Percentiles rank a stretch among this genome's conserved stretches.
Evolutionary conservation across 1,140 invertebrate species (phyloP).

Genomic region (Leptinotarsa undecemlineata): DNA sequence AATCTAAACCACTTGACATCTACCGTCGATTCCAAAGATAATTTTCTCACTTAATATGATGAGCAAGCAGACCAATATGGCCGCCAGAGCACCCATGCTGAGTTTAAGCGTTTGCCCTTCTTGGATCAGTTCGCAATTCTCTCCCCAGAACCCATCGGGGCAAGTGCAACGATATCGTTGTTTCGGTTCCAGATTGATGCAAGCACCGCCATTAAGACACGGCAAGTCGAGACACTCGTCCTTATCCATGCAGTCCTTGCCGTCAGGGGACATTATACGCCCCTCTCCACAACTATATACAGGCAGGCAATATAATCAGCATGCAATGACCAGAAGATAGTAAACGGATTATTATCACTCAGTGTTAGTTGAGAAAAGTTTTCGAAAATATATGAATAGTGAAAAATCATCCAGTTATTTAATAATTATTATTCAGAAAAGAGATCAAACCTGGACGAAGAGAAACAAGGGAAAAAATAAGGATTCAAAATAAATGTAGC

Average conservation of each 20-base stretch:
- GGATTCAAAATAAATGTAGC: no score
- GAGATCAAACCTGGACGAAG: no score
- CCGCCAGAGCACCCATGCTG: constrained; percentile 90
- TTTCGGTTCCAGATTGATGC: constrained; percentile 85
- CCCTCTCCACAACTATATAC: constrained; percentile 84
- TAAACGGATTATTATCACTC: no score
- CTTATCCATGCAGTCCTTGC: constrained; percentile 89
- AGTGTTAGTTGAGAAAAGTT: no score
- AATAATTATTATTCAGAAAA: no score
- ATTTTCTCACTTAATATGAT: constrained; percentile 87
- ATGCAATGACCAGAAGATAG: neutral
- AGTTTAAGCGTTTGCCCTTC: constrained; percentile 90
- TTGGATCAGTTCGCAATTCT: constrained; percentile 90
- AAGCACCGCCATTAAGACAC: constrained; percentile 87
- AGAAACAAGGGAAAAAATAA: no score
- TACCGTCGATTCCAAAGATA: neutral
- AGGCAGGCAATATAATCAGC: constrained; percentile 13
- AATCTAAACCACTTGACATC: neutral
- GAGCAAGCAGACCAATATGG: constrained; percentile 90
- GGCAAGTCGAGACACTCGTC: constrained; percentile 92
- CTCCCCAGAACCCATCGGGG: constrained; percentile 88
- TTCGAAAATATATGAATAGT: no score
- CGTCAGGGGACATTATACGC: constrained; percentile 82
- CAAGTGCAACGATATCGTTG: constrained; percentile 84
- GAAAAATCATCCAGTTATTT: no score